A percentile compares a stretch with the other conserved stretches of the same genome.
Evolutionary conservation across 2,113 vertebrate species (phyloP).

Genomic region (Camelus bactrianus): DNA sequence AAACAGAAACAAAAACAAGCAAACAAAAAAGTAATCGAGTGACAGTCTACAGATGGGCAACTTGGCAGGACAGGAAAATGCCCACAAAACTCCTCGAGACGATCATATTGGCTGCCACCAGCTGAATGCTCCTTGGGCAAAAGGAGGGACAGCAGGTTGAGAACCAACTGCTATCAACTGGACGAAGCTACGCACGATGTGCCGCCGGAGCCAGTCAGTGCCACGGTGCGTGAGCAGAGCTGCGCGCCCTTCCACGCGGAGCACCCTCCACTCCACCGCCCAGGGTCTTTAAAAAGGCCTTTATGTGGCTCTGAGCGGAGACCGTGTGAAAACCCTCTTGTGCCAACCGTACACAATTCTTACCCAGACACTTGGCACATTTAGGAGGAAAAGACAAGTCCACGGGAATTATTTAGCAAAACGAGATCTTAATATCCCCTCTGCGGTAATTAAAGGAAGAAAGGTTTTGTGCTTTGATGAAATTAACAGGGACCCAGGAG

Average conservation of each 20-base stretch:
- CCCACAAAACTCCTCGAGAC: neutral
- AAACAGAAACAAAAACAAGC: neutral
- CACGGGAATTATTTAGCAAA: neutral
- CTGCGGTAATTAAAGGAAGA: neutral
- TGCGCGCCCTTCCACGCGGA: accelerated
- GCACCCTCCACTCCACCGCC: accelerated
- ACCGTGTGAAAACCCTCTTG: neutral
- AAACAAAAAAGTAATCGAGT: neutral
- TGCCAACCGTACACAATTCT: neutral
- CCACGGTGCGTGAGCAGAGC: accelerated
- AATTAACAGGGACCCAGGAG: neutral
- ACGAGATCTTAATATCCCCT: neutral
- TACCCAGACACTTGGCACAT: neutral
- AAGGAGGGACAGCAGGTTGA: neutral
- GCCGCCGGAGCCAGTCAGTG: accelerated
- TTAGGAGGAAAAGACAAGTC: neutral
- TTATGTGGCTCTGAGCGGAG: neutral
- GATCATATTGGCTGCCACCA: neutral
- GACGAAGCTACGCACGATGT: accelerated
- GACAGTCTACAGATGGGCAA: neutral
- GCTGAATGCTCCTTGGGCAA: neutral
- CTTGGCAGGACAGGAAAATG: accelerated
- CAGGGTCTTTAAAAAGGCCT: accelerated
- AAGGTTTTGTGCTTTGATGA: neutral
- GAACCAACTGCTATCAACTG: accelerated